Evolutionary conservation across 2,888 invertebrate genomes (phyloP).

Genomic region (Lasius platythorax): DNA sequence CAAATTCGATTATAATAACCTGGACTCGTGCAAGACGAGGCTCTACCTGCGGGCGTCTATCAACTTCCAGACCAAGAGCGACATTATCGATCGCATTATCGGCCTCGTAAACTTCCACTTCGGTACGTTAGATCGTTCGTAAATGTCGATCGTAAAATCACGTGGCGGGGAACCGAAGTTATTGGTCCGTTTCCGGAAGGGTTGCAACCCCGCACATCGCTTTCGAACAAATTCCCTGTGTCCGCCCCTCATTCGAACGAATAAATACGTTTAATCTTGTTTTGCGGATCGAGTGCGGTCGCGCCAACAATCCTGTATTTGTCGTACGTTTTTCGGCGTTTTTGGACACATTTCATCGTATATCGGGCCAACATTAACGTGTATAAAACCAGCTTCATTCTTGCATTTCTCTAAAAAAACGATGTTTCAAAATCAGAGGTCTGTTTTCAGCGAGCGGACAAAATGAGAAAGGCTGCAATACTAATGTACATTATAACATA

Average conservation of each 20-base stretch:
- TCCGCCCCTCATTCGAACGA: slow-evolving; percentile 55
- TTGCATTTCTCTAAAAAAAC: not conserved
- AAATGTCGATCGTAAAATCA: slow-evolving; percentile 75
- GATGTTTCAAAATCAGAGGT: not conserved
- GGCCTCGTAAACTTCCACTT: slow-evolving; percentile 74
- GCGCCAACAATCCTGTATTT: slow-evolving; percentile 49
- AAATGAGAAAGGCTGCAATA: not conserved
- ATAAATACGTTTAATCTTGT: slow-evolving; percentile 77
- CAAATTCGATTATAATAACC: slow-evolving; percentile 72
- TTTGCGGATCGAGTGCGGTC: slow-evolving; percentile 60
- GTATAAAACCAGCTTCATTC: slow-evolving; percentile 29
- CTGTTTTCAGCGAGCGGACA: not conserved
- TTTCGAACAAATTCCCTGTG: not conserved
- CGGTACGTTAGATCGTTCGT: slow-evolving; percentile 68
- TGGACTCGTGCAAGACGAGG: slow-evolving; percentile 24
- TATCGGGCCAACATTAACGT: slow-evolving; percentile 10
- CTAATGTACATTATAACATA: not conserved
- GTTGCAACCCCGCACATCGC: slow-evolving; percentile 34
- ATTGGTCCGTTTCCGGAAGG: slow-evolving; percentile 71
- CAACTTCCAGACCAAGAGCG: slow-evolving; percentile 70
- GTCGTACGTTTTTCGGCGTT: slow-evolving; percentile 37
- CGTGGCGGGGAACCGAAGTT: slow-evolving; percentile 58
- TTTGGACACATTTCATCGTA: slow-evolving; percentile 25
- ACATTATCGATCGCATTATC: slow-evolving; percentile 75
- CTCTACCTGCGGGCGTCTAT: slow-evolving; percentile 63